A percentile compares a stretch with the other conserved stretches of the same genome.
These are phyloP conservation scores for Apotomis capreana DNA, from an alignment of 2,888 invertebrate genomes.

Conservation along the genomic window DNA sequence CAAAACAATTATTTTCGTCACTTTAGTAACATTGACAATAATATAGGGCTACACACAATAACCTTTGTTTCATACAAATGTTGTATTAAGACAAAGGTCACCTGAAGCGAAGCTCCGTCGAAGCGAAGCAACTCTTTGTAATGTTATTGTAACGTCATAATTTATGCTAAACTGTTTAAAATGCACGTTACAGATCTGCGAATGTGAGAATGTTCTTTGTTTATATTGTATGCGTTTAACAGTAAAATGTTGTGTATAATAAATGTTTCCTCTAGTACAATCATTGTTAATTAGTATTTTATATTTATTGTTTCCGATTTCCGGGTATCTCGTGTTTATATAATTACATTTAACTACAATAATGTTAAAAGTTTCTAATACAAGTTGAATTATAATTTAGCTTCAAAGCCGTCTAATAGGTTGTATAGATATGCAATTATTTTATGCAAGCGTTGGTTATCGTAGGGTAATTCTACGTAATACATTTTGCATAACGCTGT, in stretches of 20 bases:
- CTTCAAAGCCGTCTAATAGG: too few relatives aligned
- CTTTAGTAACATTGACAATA: neutral
- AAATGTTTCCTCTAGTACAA: neutral
- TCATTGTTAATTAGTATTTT: neutral
- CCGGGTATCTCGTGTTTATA: neutral
- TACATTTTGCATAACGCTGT: neutral
- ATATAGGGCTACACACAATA: slow-evolving; percentile 30
- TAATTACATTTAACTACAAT: too few relatives aligned
- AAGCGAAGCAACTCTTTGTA: slow-evolving; percentile 54
- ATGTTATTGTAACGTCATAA: slow-evolving; percentile 64
- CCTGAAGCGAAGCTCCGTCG: slow-evolving; percentile 47
- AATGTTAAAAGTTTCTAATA: too few relatives aligned
- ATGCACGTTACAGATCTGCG: slow-evolving; percentile 56
- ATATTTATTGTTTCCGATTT: slow-evolving; percentile 16
- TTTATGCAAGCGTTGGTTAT: too few relatives aligned
- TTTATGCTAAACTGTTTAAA: slow-evolving; percentile 62
- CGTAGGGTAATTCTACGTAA: too few relatives aligned
- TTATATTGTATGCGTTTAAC: slow-evolving; percentile 17
- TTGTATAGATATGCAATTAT: too few relatives aligned
- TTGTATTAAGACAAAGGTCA: slow-evolving; percentile 20
- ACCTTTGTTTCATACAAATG: slow-evolving; percentile 56
- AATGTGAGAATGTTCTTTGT: slow-evolving; percentile 29
- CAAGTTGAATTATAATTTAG: too few relatives aligned
- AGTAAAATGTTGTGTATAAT: slow-evolving; percentile 1
- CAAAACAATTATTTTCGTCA: slow-evolving; percentile 25